A percentile compares a stretch with the other conserved stretches of the same genome.
phyloP scores from a whole-genome alignment of 2,888 invertebrate genomes.

The Xanthia togata region DNA sequence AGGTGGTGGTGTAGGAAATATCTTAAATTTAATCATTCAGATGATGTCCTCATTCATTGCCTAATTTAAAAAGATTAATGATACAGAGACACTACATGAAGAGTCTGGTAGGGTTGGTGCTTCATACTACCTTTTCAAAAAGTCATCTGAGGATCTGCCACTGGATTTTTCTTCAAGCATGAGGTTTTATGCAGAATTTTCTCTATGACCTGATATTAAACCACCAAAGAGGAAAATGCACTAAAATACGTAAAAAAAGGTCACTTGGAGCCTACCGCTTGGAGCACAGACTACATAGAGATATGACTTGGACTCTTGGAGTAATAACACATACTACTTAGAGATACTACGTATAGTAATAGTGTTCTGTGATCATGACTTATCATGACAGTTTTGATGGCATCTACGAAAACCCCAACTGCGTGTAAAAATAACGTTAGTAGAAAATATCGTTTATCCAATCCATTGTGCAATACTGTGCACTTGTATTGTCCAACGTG shows the following conservation, averaged over 20 bases:
- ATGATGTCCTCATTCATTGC: neutral
- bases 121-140: neutral
- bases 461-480: neutral
- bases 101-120: neutral
- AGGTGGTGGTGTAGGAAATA: neutral
- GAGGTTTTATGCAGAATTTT: slow-evolving; percentile 5
- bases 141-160: neutral
- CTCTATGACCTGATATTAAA: slow-evolving; percentile 3
- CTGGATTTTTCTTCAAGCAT: neutral
- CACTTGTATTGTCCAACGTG: slow-evolving; percentile 4
- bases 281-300: no score
- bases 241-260: neutral
- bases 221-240: neutral
- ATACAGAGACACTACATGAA: neutral
- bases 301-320: no score
- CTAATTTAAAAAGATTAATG: slow-evolving; percentile 3
- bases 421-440: slow-evolving; percentile 6
- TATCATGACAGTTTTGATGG: slow-evolving; percentile 23
- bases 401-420: slow-evolving; percentile 16
- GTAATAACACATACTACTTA: no score
- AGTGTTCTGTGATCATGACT: neutral
- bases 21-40: neutral
- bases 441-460: neutral
- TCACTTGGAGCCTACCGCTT: no score
- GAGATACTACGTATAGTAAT: no score